Evolutionary conservation across 2,888 invertebrate genomes (phyloP), one percentile per base, ranked within the genome.

Genomic region (Xanthorhoe designata): DNA sequence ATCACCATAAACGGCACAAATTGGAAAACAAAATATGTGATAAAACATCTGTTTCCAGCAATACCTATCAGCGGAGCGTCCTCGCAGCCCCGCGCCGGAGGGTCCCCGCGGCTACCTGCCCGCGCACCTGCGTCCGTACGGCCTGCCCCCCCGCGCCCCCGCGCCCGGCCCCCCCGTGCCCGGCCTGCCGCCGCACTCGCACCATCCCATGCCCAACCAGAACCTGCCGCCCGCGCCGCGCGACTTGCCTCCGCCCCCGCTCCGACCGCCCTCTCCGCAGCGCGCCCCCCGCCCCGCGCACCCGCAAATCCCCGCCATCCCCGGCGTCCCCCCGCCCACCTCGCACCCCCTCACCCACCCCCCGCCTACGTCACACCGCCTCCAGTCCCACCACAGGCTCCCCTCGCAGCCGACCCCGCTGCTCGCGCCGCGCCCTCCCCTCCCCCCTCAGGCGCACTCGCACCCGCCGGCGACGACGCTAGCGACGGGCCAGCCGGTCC

Each of bases 31-130:
- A n/a, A n/a, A n/a, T n/a, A n/a, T n/a, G n/a, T n/a, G n/a, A n/a
- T n/a, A n/a, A n/a, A n/a, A n/a, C n/a, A n/a, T n/a, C n/a, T n/a
- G n/a, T 5, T 64, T 61, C n/a, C 59, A 64, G 64, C 68, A 68
- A 53, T 68, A 64, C 24, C 53, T 68, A 54, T 64, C 68, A 17
- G 42, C 66, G 45, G 76, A 74, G 19, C 60, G 71, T 29, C 68
- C 74, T 63, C 65, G 68, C 67, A 74, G 78, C 71, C 70, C 78
- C 10, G 72, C 61, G 19, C 70, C 68, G 82, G 45, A 87, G 75
- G 52, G 73, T 67, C 32, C 86, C 72, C 83, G 84, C 57, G 90
- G 2, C 82, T 78, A 78, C 54, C 78, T 77, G 49, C 81, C 80
- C 6, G 77, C 81, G 45, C 68, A 77, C 8, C 78, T 85, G 6